Base-by-base conservation (phyloP, 2,888 invertebrate species). In the Dryobota labecula region DNA sequence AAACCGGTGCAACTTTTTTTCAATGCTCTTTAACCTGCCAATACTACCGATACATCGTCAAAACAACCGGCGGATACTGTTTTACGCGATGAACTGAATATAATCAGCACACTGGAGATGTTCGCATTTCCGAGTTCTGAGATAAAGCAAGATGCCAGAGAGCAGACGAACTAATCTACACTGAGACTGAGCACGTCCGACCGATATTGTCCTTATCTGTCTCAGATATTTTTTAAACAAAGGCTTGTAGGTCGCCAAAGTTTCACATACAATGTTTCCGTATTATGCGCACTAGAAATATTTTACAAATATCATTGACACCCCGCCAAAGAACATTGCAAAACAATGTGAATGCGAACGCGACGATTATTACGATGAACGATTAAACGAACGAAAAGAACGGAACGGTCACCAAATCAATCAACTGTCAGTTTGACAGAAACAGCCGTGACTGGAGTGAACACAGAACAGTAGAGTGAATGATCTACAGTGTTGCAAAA, bases 171-270 rank as follows among this genome's bases (percentile, higher is more conserved):
- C 94, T 96, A 96, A 96, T 96, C 96, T 96, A 90, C 96, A 93
- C 96, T 96, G 96, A 96, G 96, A 96, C 95, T 96, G 96, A 96
- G 96, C 91, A 93, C 95, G 93, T 90, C 90, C 88, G 88, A 82
- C 70, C 65, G 78, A 79, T 84, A 78, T 60, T 54, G 76, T 80
- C 82, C 60, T 86, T 89, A 89, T 86, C 86, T 84, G 73, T 70
- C 51, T 71, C n/a, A 57, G 67, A 60, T 76, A 67, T 70, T 70
- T 68, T 60, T 70, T 49, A 45, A 63, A 77, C 69, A 84, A 84
- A 78, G 76, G 54, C 45, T 73, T 54, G 36, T 33, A 24, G 27
- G 45, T 79, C 47, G 53, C 54, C 41, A 64, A 60, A n/a, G 43
- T 45, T 64, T 72, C 56, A 47, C 36, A 36, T 68, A 75, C 56